phyloP scores from a whole-genome alignment of 2,113 vertebrate genomes.

The Xerus inauris region DNA sequence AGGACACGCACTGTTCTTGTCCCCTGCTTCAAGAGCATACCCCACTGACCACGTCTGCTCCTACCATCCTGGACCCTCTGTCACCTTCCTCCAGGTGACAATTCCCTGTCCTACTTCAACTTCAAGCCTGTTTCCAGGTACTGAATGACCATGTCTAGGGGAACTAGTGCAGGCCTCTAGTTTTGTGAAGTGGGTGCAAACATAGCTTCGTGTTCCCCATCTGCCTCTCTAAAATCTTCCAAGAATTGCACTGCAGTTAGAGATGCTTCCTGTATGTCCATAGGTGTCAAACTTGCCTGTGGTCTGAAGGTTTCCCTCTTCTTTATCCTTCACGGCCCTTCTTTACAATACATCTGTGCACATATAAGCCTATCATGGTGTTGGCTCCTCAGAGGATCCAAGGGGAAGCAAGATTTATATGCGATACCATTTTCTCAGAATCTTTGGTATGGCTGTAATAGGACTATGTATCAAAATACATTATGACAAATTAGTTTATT shows the following conservation, averaged over 20 bases:
- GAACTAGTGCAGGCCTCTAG: fast-evolving
- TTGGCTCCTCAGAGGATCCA: neutral
- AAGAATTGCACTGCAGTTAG: neutral
- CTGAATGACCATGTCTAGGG: too few relatives aligned
- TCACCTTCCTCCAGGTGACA: neutral
- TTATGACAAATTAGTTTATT: constrained; percentile 14
- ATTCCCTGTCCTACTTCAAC: neutral
- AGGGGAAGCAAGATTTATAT: neutral
- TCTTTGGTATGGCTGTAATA: neutral
- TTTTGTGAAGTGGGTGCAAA: neutral
- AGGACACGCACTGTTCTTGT: neutral
- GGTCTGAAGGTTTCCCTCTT: neutral
- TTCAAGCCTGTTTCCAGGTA: neutral
- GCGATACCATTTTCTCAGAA: neutral
- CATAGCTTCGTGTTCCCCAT: fast-evolving
- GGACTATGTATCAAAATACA: neutral
- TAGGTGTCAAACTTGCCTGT: neutral
- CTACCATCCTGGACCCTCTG: neutral
- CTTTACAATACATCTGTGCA: neutral
- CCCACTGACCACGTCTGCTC: too few relatives aligned
- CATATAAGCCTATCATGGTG: neutral
- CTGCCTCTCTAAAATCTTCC: neutral
- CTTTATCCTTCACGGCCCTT: neutral
- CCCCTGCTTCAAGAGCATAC: neutral
- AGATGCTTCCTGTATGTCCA: neutral